Evolutionary conservation across 2,888 invertebrate species (phyloP).

Genomic region (Crepidodera aurea): DNA sequence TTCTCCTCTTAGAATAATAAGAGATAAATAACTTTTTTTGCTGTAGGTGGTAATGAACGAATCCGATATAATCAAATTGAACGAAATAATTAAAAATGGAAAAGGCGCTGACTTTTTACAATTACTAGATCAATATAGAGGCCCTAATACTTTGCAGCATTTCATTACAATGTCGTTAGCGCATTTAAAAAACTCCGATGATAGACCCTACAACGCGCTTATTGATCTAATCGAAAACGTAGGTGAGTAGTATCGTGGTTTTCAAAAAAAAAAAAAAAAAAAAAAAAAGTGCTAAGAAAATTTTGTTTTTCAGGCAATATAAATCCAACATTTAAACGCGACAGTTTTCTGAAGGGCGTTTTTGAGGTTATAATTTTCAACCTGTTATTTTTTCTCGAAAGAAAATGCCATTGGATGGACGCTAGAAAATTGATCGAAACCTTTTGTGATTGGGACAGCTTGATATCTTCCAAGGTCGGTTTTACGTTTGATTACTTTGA

Average conservation of each 20-base stretch:
- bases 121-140: conserved; percentile 40
- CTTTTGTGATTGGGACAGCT: conserved; percentile 46
- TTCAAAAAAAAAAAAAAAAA: too few species aligned
- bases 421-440: conserved; percentile 37
- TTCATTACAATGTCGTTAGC: conserved; percentile 47
- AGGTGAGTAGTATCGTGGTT: conserved; percentile 42
- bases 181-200: conserved; percentile 34
- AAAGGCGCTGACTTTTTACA: conserved; percentile 36
- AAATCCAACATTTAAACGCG: conserved; percentile 29
- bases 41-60: conserved; percentile 41
- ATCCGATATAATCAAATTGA: conserved; percentile 37
- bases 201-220: conserved; percentile 23
- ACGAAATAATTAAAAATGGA: conserved; percentile 32
- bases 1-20: too few species aligned
- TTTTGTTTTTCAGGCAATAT: conserved; percentile 37
- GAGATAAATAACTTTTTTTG: too few species aligned
- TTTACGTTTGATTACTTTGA: too few species aligned
- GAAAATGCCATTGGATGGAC: conserved; percentile 26
- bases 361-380: conserved; percentile 47
- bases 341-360: conserved; percentile 35
- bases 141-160: conserved; percentile 40
- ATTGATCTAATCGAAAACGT: conserved; percentile 37
- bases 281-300: not conserved
- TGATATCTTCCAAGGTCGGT: conserved; percentile 46
- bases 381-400: conserved; percentile 40